Evolutionary conservation across 2,888 invertebrate genomes (phyloP).

Genomic region (Napeogenes sylphis): DNA sequence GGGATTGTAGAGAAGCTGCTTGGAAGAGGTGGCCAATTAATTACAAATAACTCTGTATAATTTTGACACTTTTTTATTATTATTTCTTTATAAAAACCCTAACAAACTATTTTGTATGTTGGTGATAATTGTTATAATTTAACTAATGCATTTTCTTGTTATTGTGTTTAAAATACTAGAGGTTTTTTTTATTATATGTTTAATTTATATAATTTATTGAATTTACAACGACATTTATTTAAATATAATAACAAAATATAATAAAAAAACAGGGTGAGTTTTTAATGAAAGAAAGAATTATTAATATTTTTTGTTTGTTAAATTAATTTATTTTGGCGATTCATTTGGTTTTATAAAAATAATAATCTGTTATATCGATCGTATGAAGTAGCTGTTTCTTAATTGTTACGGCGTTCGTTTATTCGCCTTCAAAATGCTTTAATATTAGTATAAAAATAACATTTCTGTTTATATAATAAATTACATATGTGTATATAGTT

Average conservation of each 20-base stretch:
- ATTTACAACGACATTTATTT: not conserved
- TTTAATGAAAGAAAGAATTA: not conserved
- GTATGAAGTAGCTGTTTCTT: conserved; percentile 10
- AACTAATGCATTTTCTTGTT: not conserved
- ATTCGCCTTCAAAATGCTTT: conserved; percentile 75
- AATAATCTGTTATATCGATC: no score
- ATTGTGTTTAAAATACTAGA: not conserved
- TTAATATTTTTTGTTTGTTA: not conserved
- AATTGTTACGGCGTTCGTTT: conserved; percentile 60
- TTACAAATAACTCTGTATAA: no score
- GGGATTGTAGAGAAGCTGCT: no score
- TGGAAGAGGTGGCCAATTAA: no score
- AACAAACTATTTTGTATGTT: no score
- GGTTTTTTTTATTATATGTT: not conserved
- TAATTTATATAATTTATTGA: conserved; percentile 1
- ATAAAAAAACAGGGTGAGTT: not conserved
- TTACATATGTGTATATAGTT: conserved; percentile 72
- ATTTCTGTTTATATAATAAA: conserved; percentile 44
- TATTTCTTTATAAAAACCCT: no score
- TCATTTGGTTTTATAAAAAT: no score
- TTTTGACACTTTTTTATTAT: no score
- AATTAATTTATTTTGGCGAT: not conserved
- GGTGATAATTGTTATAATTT: no score
- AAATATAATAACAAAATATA: no score
- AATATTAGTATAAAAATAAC: conserved; percentile 64